Evolutionary conservation across 2,797 vertebrate genomes (phyloP).

Genomic region (Eremophila alpestris): DNA sequence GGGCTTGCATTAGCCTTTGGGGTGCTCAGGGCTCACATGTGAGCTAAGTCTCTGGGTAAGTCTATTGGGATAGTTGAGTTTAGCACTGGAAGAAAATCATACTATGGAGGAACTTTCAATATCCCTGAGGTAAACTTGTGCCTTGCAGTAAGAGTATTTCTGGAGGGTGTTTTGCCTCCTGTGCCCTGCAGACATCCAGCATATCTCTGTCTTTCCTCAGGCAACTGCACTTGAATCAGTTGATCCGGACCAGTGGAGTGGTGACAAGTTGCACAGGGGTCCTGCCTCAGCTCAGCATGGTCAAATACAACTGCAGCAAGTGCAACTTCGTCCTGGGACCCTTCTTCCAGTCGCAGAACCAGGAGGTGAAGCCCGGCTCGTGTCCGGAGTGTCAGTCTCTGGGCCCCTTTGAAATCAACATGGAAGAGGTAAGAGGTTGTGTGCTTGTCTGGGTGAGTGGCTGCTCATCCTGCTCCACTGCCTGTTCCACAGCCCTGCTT

Average conservation of each 20-base stretch:
- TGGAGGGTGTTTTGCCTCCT: background rate
- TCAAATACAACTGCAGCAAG: constrained; percentile 98
- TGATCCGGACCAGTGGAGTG: constrained; percentile 95
- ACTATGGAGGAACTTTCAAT: background rate
- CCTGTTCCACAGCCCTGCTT: background rate
- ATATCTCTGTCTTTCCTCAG: constrained; percentile 63
- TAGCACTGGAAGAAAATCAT: background rate
- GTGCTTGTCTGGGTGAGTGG: background rate
- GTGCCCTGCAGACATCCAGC: background rate
- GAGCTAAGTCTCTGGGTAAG: background rate
- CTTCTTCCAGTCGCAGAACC: constrained; percentile 97
- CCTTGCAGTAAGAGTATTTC: background rate
- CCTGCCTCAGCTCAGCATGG: constrained; percentile 95
- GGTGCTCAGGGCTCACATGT: background rate
- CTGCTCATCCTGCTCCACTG: background rate
- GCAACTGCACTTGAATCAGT: constrained; percentile 96
- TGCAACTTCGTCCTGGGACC: constrained; percentile 94
- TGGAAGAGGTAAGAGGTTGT: constrained; percentile 88
- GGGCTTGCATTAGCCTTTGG: background rate
- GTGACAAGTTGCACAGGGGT: constrained; percentile 95
- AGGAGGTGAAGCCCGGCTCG: constrained; percentile 98
- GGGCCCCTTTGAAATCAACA: constrained; percentile 98
- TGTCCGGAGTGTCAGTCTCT: constrained; percentile 95
- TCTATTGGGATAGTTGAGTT: background rate
- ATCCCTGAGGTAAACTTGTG: background rate